A percentile compares a stretch with the other conserved stretches of the same genome.
Evolutionary conservation across 2,113 vertebrate species (phyloP).

Genomic region (Ciconia boyciana): DNA sequence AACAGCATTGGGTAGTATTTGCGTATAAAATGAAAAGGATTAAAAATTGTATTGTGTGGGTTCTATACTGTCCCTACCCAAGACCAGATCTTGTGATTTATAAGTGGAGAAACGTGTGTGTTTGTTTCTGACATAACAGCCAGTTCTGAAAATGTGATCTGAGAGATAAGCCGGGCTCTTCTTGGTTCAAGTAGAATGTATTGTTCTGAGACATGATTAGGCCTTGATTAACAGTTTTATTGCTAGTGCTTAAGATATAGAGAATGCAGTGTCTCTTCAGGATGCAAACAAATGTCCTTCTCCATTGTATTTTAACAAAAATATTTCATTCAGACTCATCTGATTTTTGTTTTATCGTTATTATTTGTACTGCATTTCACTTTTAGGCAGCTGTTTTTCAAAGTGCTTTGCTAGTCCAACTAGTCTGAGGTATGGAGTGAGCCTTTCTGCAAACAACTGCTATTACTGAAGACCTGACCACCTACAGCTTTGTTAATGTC

Average conservation of each 20-base stretch:
- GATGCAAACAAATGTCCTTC: not conserved
- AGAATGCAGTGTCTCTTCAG: not conserved
- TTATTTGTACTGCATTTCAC: not conserved
- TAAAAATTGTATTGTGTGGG: not conserved
- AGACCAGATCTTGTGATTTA: not conserved
- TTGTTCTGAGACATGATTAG: not conserved
- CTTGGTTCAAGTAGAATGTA: not conserved
- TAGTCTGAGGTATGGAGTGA: not conserved
- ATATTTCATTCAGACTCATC: not conserved
- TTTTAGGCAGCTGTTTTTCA: not conserved
- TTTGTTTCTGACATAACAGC: not conserved
- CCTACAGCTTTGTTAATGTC: not conserved
- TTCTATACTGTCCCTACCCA: not conserved
- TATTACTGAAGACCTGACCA: not conserved
- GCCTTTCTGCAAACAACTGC: not conserved
- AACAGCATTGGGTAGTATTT: not conserved
- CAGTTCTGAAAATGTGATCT: not conserved
- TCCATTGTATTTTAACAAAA: not conserved
- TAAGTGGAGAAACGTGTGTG: not conserved
- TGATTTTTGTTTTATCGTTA: not conserved
- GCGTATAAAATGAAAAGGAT: not conserved
- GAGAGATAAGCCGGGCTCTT: not conserved
- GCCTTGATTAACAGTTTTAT: not conserved
- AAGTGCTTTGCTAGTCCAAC: not conserved
- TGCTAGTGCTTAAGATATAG: not conserved